Evolutionary conservation across 2,113 vertebrate species (phyloP).

Genomic region (Platysteira castanea): DNA sequence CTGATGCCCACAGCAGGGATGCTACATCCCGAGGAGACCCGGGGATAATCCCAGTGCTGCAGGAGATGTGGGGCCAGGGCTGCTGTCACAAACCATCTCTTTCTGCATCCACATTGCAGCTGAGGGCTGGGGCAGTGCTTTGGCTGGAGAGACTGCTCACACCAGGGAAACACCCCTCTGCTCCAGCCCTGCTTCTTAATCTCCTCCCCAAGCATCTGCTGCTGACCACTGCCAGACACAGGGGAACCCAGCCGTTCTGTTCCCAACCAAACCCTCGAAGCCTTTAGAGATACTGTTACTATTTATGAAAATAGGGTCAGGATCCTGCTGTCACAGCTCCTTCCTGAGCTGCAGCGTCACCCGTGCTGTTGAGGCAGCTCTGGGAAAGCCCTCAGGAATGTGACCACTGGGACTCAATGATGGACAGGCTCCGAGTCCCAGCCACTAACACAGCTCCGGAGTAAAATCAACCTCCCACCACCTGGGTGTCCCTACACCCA

Average conservation of each 20-base stretch:
- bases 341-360: background rate
- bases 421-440: background rate
- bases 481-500: background rate
- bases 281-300: slow-evolving; percentile 1
- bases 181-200: background rate
- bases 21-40: fast-evolving
- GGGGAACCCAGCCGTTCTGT: background rate
- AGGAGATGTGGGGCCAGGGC: background rate
- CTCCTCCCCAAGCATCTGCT: background rate
- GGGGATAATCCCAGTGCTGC: background rate
- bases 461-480: background rate
- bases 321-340: slow-evolving; percentile 11
- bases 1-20: background rate
- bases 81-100: background rate
- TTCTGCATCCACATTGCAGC: background rate
- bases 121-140: background rate
- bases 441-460: background rate
- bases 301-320: slow-evolving; percentile 4
- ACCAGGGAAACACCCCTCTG: background rate
- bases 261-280: background rate
- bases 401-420: background rate
- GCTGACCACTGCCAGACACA: background rate
- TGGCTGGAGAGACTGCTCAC: background rate
- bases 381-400: background rate
- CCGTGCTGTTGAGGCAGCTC: background rate